Base-by-base conservation (phyloP, 2,888 invertebrate species). In the Agelastica alni region DNA sequence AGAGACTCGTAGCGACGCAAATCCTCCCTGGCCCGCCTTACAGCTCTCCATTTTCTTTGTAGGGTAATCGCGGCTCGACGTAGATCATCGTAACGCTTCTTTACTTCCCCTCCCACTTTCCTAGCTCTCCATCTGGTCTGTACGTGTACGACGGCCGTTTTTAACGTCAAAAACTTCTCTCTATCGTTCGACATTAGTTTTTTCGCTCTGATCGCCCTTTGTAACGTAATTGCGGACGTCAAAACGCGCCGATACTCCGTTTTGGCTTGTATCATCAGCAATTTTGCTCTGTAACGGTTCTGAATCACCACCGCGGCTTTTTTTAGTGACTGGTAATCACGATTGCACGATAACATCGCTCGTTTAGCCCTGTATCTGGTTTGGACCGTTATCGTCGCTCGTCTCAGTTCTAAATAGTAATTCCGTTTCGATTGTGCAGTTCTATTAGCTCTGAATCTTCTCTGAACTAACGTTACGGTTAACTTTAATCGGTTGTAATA, bases 391-490 rank as follows among this genome's bases (percentile, higher is more conserved):
- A 76, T 61, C 6, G 3, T 67, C 5, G 79, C 55, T 13, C 52
- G 16, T 51, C 51, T 61, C 5, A 64, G 26, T 22, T 52, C 16
- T 36, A 45, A 45, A 51, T 52, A 67, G 4, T 39, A 2, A 3
- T 12, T 26, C 52, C 60, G 56, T 14, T 52, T 18, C 30, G 31
- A n/a, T 56, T 56, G 74, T 72, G 79, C 79, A 16, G 74, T 44
- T 32, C 71, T 72, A 4, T 73, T 70, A 1, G 81, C 80, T 62
- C 80, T 78, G 65, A 80, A 78, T 71, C 75, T 79, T 47, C 71
- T 75, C 62, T 87, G 86, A 39, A 85, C 68, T 2, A 62, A 59
- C 9, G 80, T 69, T 17, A 78, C 74, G 7, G 77, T 69, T 13
- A 71, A 67, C 36, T 75, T 78, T 31, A 75, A 68, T 31, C 65